phyloP scores from a whole-genome alignment of 1,140 invertebrate genomes.

The Euglossa dilemma region DNA sequence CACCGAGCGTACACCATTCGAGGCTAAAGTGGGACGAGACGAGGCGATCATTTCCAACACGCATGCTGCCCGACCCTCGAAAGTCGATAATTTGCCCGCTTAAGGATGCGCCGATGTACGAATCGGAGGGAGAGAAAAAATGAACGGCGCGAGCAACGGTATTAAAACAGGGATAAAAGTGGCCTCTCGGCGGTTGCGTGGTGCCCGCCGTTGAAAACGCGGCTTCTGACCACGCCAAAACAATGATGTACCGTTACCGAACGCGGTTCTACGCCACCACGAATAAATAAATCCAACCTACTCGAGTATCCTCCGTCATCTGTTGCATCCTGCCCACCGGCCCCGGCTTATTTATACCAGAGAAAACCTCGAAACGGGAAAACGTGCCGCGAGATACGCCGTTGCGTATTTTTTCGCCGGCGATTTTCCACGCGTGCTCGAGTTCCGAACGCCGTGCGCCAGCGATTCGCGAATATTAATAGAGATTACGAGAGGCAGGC shows the following conservation, averaged over 20 bases:
- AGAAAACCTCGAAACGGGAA: slow-evolving; percentile 6
- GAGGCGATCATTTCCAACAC: background rate
- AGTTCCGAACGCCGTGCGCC: background rate
- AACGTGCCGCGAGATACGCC: background rate
- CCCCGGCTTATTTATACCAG: background rate
- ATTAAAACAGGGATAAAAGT: background rate
- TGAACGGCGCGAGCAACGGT: background rate
- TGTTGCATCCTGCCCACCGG: slow-evolving; percentile 30
- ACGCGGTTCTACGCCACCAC: slow-evolving; percentile 48
- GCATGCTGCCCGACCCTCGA: slow-evolving; percentile 1
- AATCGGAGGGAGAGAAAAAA: background rate
- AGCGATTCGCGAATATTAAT: slow-evolving; percentile 4
- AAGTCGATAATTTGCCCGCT: slow-evolving; percentile 28
- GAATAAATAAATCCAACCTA: slow-evolving; percentile 66
- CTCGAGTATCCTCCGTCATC: slow-evolving; percentile 55
- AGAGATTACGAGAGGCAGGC: background rate
- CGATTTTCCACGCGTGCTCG: no score
- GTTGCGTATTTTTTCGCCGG: background rate
- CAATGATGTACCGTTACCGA: slow-evolving; percentile 53
- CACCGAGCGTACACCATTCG: background rate
- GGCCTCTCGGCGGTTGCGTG: background rate
- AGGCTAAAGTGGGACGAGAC: slow-evolving; percentile 15
- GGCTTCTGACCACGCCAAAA: slow-evolving; percentile 42
- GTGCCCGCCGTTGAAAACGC: slow-evolving; percentile 18
- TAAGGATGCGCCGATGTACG: slow-evolving; percentile 7